Base-by-base conservation (phyloP, 2,797 vertebrate species). In the Bryconaethiops microstoma region DNA sequence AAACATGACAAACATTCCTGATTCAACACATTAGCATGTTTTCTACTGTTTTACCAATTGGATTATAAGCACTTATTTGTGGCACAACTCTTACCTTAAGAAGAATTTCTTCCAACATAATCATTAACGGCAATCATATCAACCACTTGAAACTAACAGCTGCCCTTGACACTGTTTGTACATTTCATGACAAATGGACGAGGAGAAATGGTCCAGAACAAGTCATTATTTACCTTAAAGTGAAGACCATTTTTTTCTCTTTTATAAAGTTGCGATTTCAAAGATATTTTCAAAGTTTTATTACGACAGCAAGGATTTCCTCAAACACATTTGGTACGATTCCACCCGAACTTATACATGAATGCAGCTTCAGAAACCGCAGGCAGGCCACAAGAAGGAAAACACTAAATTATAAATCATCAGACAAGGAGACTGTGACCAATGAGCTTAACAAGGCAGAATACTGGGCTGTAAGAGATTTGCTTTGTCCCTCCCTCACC, bases 381-480 rank as follows among this genome's bases (percentile, higher is more conserved):
- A 69, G 85, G 74, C 45, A 71, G 77, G 55, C 57, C 81, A 54
- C 79, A 80, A 50, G 75, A 82, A 63, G 35, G 67, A 80, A 76
- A 72, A 81, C 69, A 82, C 78, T 60, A 69, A 68, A 80, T 88
- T 80, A 80, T 85, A 81, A 87, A 87, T 86, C 73, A 86, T 84
- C 82, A 87, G 67, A 80, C 76, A 2, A 85, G 82, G 76, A 82
- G 74, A 87, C 86, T 91, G 88, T 91, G 90, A 92, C 89, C 86
- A 84, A 88, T 85, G 84, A 82, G 84, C 85, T 91, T 91, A 91
- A 90, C 91, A 85, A 91, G 83, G 85, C 80, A 75, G 48, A 72
- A 70, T 84, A 74, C 84, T 78, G 81, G 81, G 83, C 86, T 83
- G 79, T 83, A 82, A 78, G 77, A 29, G 77, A 87, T 87, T 85